A percentile compares a stretch with the other conserved stretches of the same genome.
Evolutionary conservation across 1,140 invertebrate species (phyloP).

Genomic region (Conus betulinus): DNA sequence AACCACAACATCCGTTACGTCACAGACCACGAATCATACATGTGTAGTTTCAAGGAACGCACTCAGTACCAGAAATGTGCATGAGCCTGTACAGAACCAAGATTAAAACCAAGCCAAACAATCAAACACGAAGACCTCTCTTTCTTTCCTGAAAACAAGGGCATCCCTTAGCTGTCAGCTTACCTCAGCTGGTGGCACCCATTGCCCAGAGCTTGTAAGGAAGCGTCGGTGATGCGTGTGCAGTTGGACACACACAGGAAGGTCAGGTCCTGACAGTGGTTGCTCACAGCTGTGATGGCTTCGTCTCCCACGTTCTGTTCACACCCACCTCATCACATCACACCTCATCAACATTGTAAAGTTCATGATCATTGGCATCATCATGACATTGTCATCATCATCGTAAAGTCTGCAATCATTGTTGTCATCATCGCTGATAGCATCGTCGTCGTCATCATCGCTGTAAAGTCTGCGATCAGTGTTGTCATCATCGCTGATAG

Average conservation of each 20-base stretch:
- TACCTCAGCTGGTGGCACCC: slow-evolving; percentile 88
- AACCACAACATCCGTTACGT: too few relatives aligned
- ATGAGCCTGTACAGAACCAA: too few relatives aligned
- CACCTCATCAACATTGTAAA: neutral
- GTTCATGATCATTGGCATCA: neutral
- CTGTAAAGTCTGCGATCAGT: too few relatives aligned
- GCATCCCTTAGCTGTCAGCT: neutral
- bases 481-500: neutral
- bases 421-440: too few relatives aligned
- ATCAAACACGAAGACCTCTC: too few relatives aligned
- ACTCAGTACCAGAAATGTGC: too few relatives aligned
- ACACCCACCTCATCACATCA: neutral
- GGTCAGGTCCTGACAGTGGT: slow-evolving; percentile 88
- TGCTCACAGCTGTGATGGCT: slow-evolving; percentile 87
- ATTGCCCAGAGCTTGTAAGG: slow-evolving; percentile 90
- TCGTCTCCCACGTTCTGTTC: slow-evolving; percentile 86
- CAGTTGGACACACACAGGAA: slow-evolving; percentile 98
- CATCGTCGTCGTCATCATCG: too few relatives aligned
- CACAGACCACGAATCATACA: too few relatives aligned
- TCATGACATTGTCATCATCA: neutral
- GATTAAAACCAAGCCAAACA: too few relatives aligned
- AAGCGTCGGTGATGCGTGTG: slow-evolving; percentile 90
- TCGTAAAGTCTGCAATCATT: too few relatives aligned
- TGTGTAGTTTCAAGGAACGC: too few relatives aligned
- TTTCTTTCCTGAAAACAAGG: too few relatives aligned